Conservation (phyloP, 2,888 invertebrate genomes). For the Phlogophora meticulosa region DNA sequence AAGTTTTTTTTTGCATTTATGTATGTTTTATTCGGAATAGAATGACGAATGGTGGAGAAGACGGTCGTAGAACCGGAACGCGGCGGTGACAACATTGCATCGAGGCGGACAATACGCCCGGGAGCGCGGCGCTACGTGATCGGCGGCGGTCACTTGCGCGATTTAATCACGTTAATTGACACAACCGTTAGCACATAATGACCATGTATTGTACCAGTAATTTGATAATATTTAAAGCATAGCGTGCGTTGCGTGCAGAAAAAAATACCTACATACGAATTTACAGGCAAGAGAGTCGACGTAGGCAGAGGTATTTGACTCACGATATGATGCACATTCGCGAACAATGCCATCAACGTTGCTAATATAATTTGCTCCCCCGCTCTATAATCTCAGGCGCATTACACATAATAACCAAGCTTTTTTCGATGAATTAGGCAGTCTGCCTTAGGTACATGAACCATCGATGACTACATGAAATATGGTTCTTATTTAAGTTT, state of each 20-base stretch:
- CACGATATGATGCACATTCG: slow-evolving; percentile 73
- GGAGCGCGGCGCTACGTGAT: slow-evolving; percentile 80
- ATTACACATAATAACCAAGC: slow-evolving; percentile 80
- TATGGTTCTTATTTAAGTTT: slow-evolving; percentile 63
- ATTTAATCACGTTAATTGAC: slow-evolving; percentile 89
- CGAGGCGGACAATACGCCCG: slow-evolving; percentile 72
- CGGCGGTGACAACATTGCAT: slow-evolving; percentile 68
- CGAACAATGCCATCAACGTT: slow-evolving; percentile 81
- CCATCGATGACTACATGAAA: slow-evolving; percentile 72
- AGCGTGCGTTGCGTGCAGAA: slow-evolving; percentile 75
- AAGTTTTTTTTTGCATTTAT: slow-evolving; percentile 52
- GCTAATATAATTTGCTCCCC: slow-evolving; percentile 82
- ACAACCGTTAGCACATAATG: slow-evolving; percentile 88
- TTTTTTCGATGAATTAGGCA: slow-evolving; percentile 78
- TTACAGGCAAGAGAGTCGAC: slow-evolving; percentile 34
- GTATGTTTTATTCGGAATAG: slow-evolving; percentile 44
- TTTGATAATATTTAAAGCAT: slow-evolving; percentile 86
- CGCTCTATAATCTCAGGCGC: slow-evolving; percentile 83
- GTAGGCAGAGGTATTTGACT: slow-evolving; percentile 58
- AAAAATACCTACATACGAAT: slow-evolving; percentile 68
- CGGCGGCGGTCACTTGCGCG: slow-evolving; percentile 82
- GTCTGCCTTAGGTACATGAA: slow-evolving; percentile 71
- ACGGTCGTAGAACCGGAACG: slow-evolving; percentile 49
- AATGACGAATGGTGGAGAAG: slow-evolving; percentile 33
- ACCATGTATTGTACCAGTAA: slow-evolving; percentile 88